phyloP scores from a whole-genome alignment of 2,888 invertebrate species.

The Drosophila niveifrons region DNA sequence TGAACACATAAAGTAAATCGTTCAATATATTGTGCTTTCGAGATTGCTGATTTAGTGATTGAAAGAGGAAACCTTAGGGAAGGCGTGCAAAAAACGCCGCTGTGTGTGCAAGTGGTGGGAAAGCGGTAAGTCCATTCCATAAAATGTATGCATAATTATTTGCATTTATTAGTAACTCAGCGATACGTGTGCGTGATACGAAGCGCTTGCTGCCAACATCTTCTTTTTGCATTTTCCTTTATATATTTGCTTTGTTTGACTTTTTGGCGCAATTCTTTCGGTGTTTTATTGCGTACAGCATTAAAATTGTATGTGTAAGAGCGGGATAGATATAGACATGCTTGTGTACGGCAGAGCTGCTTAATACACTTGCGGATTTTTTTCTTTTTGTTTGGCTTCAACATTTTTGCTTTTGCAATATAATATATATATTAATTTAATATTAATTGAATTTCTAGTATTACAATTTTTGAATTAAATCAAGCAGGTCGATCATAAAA shows the following conservation, averaged over 20 bases:
- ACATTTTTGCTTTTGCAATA: neutral
- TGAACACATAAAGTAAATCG: neutral
- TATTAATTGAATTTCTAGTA: no score
- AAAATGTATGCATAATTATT: constrained; percentile 17
- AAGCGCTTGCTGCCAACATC: constrained; percentile 19
- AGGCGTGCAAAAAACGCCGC: constrained; percentile 47
- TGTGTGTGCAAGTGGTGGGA: constrained; percentile 30
- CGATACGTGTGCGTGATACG: neutral
- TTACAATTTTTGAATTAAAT: neutral
- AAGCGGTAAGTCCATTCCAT: constrained; percentile 43
- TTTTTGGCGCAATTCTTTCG: constrained; percentile 80
- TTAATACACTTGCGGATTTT: constrained; percentile 17
- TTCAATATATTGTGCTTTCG: constrained; percentile 1
- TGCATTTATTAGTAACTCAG: constrained; percentile 22
- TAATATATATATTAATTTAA: no score
- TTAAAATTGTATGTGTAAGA: constrained; percentile 38
- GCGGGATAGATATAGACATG: constrained; percentile 44
- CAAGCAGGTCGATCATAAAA: neutral
- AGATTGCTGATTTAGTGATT: constrained; percentile 2
- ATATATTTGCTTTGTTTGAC: constrained; percentile 61
- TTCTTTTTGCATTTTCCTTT: constrained; percentile 26
- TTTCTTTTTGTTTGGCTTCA: neutral
- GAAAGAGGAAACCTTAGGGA: constrained; percentile 13
- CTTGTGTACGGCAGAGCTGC: constrained; percentile 15
- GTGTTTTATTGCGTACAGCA: constrained; percentile 47